Conservation (phyloP, 2,113 vertebrate species). For the Numenius arquata region DNA sequence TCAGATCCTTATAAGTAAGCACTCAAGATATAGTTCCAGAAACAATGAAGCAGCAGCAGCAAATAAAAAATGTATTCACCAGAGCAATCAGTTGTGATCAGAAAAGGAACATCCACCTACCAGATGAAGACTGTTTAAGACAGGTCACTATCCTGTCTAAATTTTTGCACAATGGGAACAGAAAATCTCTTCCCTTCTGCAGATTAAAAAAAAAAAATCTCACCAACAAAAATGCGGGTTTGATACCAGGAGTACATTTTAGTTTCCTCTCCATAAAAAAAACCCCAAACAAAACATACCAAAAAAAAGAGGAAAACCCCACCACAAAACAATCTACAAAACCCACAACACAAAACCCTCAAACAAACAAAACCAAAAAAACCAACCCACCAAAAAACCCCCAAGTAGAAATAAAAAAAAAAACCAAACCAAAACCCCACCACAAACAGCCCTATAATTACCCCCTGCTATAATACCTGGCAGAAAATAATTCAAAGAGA, state of each 20-base stretch:
- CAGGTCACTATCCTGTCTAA: neutral
- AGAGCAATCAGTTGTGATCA: neutral
- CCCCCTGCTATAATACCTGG: neutral
- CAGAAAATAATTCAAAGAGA: neutral
- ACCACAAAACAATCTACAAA: neutral
- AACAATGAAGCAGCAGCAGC: neutral
- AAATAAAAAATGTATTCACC: neutral
- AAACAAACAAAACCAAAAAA: neutral
- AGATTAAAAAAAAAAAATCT: neutral
- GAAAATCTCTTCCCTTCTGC: neutral
- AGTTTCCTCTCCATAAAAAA: neutral
- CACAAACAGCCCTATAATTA: neutral
- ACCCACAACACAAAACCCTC: neutral
- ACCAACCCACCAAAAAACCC: neutral
- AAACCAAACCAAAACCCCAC: rapidly evolving
- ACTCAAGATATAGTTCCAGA: neutral
- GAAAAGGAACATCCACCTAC: neutral
- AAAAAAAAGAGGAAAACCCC: neutral
- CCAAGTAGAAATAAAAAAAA: neutral
- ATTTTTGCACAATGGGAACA: neutral
- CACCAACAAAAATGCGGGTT: neutral
- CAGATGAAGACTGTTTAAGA: neutral
- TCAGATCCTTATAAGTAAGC: neutral
- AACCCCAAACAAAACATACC: rapidly evolving
- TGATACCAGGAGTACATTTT: neutral